These are phyloP conservation scores for Lepisosteus osseus DNA, from an alignment of 2,113 vertebrate species.

Conservation along the genomic window DNA sequence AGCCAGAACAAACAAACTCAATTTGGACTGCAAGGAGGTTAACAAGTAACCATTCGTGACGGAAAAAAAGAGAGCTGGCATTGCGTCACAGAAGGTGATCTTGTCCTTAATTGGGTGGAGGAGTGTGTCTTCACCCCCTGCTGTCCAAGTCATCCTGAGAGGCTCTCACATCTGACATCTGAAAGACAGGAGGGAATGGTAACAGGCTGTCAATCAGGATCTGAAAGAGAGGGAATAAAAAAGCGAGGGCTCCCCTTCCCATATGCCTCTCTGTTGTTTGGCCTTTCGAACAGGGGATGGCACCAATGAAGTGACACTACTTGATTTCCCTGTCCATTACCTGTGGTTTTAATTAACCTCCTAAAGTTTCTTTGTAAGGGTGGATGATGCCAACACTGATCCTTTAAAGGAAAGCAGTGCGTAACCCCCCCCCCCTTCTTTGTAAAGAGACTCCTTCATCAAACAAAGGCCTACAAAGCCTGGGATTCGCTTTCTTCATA, in stretches of 20 bases:
- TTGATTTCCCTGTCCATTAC: constrained; percentile 13
- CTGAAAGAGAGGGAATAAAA: background rate
- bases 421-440: no score
- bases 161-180: background rate
- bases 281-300: background rate
- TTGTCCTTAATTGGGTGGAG: no score
- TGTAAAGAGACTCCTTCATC: no score
- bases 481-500: no score
- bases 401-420: background rate
- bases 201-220: background rate
- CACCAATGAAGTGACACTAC: constrained; percentile 8
- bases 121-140: background rate
- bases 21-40: no score
- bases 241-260: background rate
- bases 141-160: background rate
- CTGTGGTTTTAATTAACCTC: constrained; percentile 16
- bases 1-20: no score
- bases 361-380: background rate
- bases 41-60: no score
- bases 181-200: background rate
- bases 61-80: no score
- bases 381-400: background rate
- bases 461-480: no score
- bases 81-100: no score
- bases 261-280: background rate